Conservation (phyloP, 2,113 vertebrate genomes). For the Merops nubicus region DNA sequence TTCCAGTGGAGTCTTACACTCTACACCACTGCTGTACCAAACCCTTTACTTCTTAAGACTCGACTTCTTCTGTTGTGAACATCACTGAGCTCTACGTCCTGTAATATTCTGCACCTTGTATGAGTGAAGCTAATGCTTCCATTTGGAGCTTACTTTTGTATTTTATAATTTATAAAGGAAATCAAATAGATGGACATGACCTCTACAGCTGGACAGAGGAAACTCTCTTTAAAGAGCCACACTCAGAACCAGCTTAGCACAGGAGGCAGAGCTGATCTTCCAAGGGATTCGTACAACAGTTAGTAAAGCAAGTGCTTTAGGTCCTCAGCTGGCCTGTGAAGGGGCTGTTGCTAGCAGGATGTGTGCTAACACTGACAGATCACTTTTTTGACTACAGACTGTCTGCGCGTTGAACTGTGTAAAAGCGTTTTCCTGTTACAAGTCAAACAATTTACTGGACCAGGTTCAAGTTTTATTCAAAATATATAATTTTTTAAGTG, state of each 20-base stretch:
- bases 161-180: background rate
- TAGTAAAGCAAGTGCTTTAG: background rate
- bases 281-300: background rate
- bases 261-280: background rate
- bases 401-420: conserved; percentile 77
- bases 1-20: background rate
- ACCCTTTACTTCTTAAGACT: background rate
- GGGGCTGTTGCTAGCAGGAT: background rate
- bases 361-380: conserved; percentile 82
- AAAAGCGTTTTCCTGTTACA: conserved; percentile 80
- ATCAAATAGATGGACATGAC: background rate
- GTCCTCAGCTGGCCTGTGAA: background rate
- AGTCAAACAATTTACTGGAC: conserved; percentile 49
- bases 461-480: conserved; percentile 77
- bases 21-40: background rate
- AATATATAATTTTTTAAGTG: conserved; percentile 80
- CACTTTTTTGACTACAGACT: conserved; percentile 74
- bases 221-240: background rate
- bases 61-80: background rate
- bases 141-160: background rate
- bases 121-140: background rate
- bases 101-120: background rate
- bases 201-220: background rate
- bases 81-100: background rate
- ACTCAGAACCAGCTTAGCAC: background rate